Percentiles rank a stretch among this genome's conserved stretches.
phyloP scores from a whole-genome alignment of 1,140 invertebrate species.

The Aphaenogaster floridana region DNA sequence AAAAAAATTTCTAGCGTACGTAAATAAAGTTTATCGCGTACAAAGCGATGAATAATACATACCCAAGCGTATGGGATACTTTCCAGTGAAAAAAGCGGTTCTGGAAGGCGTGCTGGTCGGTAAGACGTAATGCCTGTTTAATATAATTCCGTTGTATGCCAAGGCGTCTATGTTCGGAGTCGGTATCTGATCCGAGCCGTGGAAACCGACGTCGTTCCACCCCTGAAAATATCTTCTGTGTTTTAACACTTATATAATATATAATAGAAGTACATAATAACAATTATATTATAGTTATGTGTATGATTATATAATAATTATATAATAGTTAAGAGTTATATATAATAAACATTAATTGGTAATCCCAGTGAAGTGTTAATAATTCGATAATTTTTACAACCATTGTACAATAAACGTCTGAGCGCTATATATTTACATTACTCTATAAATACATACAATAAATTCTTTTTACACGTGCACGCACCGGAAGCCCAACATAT shows the following conservation, averaged over 20 bases:
- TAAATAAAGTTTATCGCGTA: neutral
- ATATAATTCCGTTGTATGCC: constrained; percentile 89
- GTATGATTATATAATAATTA: neutral
- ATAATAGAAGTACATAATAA: neutral
- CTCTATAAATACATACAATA: neutral
- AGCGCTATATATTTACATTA: neutral
- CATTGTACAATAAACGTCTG: neutral
- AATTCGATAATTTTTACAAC: neutral
- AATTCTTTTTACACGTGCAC: neutral
- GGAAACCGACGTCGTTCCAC: constrained; percentile 93
- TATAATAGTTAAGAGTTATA: neutral
- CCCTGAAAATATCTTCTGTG: constrained; percentile 86
- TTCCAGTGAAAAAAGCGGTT: constrained; percentile 90
- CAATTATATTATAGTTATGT: no score
- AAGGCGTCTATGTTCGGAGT: constrained; percentile 91
- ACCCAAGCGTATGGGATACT: constrained; percentile 91
- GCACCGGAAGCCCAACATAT: neutral
- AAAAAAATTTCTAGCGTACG: neutral
- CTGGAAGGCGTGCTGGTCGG: constrained; percentile 90
- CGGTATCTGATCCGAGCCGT: constrained; percentile 90
- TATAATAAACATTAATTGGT: neutral
- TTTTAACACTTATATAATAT: neutral
- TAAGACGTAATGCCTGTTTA: constrained; percentile 90
- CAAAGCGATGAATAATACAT: constrained; percentile 67
- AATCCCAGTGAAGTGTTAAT: neutral